These are phyloP conservation scores for Sarotherodon lohbergeri DNA, from an alignment of 2,113 vertebrate species.

Conservation along the genomic window DNA sequence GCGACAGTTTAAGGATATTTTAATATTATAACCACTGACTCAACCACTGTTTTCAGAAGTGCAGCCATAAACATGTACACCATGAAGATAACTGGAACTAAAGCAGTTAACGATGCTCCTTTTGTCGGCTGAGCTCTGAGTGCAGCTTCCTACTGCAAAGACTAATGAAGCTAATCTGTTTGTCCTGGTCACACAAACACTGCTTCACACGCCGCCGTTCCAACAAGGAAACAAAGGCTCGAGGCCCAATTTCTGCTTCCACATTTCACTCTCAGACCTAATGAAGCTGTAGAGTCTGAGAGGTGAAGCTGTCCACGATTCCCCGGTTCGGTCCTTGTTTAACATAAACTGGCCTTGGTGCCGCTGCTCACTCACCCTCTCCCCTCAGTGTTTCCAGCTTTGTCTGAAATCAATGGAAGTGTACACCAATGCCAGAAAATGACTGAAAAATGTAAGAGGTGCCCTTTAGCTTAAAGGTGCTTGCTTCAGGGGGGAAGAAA, in stretches of 20 bases:
- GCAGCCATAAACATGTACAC: rapidly evolving
- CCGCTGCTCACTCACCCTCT: rapidly evolving
- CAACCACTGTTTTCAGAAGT: neutral
- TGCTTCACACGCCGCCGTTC: neutral
- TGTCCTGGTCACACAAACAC: neutral
- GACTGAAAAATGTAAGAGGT: neutral
- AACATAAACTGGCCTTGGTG: neutral
- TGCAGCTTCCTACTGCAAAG: rapidly evolving
- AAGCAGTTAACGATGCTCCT: neutral
- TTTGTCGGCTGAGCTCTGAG: neutral
- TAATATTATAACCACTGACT: neutral
- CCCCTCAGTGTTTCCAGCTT: neutral
- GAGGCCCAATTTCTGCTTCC: neutral
- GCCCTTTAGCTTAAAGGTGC: neutral
- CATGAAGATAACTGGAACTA: neutral
- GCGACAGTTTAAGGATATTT: neutral
- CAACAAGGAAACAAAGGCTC: rapidly evolving
- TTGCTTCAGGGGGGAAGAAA: rapidly evolving
- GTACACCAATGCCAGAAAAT: neutral
- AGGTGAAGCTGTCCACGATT: rapidly evolving
- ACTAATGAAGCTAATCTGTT: neutral
- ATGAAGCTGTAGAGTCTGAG: neutral
- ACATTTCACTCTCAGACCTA: neutral
- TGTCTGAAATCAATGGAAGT: rapidly evolving
- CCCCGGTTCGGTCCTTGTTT: rapidly evolving